These are phyloP conservation scores for Aphelocoma californica DNA, from an alignment of 2,797 vertebrate genomes.

Conservation along the genomic window DNA sequence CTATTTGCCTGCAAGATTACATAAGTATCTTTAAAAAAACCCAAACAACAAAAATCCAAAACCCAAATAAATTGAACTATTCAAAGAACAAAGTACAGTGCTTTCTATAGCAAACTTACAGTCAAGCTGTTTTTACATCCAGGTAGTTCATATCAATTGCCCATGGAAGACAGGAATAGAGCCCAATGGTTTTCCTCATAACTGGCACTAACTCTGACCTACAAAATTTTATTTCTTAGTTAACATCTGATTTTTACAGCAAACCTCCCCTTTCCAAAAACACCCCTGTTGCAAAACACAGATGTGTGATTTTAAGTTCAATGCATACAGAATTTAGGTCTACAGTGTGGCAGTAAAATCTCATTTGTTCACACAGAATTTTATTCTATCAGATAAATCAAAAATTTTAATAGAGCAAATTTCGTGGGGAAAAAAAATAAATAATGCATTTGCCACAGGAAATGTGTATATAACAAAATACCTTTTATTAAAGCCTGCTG, in stretches of 20 bases:
- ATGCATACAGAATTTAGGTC: conserved; percentile 2
- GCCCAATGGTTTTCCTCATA: neutral
- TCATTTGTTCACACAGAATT: conserved; percentile 17
- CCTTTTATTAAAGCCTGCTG: conserved; percentile 45
- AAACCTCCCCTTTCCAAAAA: neutral
- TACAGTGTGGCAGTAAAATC: conserved; percentile 9
- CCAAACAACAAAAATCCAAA: neutral
- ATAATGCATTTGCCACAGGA: conserved; percentile 42
- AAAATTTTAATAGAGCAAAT: conserved; percentile 19
- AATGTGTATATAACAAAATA: conserved; percentile 28
- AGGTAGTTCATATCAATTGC: neutral
- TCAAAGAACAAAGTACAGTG: neutral
- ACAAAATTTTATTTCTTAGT: neutral
- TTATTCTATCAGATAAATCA: conserved; percentile 37
- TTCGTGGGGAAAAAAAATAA: conserved; percentile 35
- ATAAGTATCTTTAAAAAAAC: conserved; percentile 11
- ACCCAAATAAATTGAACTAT: neutral
- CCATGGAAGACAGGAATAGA: neutral
- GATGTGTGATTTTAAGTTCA: neutral
- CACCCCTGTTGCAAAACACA: neutral
- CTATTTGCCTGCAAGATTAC: conserved; percentile 48
- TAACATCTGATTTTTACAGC: conserved; percentile 7
- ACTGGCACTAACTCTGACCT: neutral
- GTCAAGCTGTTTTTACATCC: conserved; percentile 7
- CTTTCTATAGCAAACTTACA: conserved; percentile 13